phyloP scores from a whole-genome alignment of 2,797 vertebrate genomes.

The Glyptemys insculpta region DNA sequence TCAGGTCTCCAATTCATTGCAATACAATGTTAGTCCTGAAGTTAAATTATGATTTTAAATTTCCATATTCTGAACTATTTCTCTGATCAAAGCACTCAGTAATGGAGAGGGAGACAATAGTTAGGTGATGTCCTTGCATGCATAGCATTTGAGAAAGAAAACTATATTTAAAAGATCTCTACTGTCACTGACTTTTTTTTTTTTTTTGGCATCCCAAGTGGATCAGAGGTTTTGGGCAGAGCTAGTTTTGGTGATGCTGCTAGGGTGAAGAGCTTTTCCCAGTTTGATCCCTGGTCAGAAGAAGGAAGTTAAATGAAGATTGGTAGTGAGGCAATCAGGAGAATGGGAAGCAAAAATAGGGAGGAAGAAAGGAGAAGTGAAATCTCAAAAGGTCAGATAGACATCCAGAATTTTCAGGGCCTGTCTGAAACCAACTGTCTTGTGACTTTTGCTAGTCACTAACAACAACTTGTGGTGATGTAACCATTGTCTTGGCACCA shows the following conservation, averaged over 20 bases:
- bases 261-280: background rate
- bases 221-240: background rate
- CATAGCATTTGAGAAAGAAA: background rate
- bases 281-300: accelerated
- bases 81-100: background rate
- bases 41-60: background rate
- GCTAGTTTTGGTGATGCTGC: accelerated
- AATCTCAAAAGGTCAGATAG: background rate
- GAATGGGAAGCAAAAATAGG: background rate
- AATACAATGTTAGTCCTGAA: background rate
- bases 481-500: background rate
- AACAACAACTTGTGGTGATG: background rate
- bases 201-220: background rate
- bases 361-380: background rate
- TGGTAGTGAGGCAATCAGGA: background rate
- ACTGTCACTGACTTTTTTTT: background rate
- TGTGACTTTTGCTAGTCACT: background rate
- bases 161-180: background rate
- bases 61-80: background rate
- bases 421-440: background rate
- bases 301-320: accelerated
- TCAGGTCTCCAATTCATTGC: background rate
- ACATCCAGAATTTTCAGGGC: background rate
- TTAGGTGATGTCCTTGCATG: background rate
- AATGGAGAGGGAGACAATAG: background rate